Evolutionary conservation across 2,888 invertebrate genomes (phyloP), one percentile per base, ranked within the genome.

Genomic region (Dioctria linearis): DNA sequence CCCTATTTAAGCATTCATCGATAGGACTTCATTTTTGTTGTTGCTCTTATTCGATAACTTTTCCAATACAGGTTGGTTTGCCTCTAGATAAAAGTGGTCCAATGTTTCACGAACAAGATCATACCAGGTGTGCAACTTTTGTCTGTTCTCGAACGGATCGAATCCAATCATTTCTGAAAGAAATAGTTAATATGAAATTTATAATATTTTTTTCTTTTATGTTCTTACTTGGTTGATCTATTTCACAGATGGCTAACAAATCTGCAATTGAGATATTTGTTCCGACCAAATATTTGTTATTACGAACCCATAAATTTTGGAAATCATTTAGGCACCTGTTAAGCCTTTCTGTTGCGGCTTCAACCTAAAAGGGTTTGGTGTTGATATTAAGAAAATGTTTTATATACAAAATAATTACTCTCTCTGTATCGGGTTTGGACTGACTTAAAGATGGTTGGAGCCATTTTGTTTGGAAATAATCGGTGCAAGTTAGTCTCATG

Each of bases 201-300:
- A 49, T 79, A 80, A 82, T 51, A 75, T 11, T 63, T 42, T 54
- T 11, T n/a, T 42, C 59, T 13, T 8, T 51, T 2, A 46, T 11
- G 3, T 46, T 73, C 91, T 90, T 88, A 95, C 95, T 91, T 80
- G 94, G 92, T 88, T 95, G 95, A 87, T 95, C 95, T 80, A 95
- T 86, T 89, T 95, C 95, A 84, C 94, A 94, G 11, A 93, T 92
- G 2, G 94, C 95, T 83, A 94, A 89, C 80, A 96, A 87, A 87
- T 96, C 95, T 0, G 95, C 95, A 57, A 93, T 92, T 2, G 93
- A 92, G 9, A 94, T 90, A 66, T 90, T 87, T 84, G 93, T 88
- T 0, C 94, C 93, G 9, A 90, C 89, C 80, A 95, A 90, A 84
- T 91, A 92, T 46, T 91, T 84, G 83, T 85, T 85, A 75, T 86